phyloP scores from a whole-genome alignment of 2,797 vertebrate genomes.

The Schizopygopsis pylzovi region DNA sequence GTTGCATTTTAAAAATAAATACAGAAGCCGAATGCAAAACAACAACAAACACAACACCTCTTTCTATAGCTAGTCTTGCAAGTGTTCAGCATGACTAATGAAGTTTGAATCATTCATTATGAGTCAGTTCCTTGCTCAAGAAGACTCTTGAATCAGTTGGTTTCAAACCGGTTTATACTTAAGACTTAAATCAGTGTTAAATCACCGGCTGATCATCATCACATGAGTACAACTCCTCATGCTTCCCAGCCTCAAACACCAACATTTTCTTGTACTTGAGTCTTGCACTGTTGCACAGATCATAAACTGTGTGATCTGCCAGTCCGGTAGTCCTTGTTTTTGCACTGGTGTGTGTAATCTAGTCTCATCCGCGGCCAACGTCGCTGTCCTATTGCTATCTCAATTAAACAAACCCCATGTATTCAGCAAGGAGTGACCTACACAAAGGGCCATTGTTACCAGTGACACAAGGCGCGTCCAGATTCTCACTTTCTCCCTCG shows the following conservation, averaged over 20 bases:
- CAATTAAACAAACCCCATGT: conserved; percentile 75
- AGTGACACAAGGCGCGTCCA: conserved; percentile 67
- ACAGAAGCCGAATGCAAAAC: background rate
- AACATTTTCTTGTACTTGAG: too few relatives aligned
- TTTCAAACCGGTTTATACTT: too few relatives aligned
- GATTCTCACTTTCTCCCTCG: conserved; percentile 65
- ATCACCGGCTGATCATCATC: background rate
- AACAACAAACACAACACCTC: background rate
- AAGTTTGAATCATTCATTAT: background rate
- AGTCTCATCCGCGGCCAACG: conserved; percentile 45
- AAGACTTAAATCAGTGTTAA: background rate
- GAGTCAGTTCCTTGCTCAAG: background rate
- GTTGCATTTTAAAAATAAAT: background rate
- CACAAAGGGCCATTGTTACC: conserved; percentile 75
- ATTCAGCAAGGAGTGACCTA: conserved; percentile 68
- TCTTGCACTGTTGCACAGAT: background rate
- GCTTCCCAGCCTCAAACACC: background rate
- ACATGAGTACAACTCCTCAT: background rate
- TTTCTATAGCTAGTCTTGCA: background rate
- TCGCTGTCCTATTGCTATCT: conserved; percentile 59
- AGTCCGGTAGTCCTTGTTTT: background rate
- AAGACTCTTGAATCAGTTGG: background rate
- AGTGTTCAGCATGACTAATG: background rate
- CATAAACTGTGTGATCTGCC: background rate
- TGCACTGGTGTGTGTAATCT: conserved; percentile 54